These are phyloP conservation scores for Lamellibrachia luymesi DNA, from an alignment of 1,140 invertebrate species.

Conservation along the genomic window DNA sequence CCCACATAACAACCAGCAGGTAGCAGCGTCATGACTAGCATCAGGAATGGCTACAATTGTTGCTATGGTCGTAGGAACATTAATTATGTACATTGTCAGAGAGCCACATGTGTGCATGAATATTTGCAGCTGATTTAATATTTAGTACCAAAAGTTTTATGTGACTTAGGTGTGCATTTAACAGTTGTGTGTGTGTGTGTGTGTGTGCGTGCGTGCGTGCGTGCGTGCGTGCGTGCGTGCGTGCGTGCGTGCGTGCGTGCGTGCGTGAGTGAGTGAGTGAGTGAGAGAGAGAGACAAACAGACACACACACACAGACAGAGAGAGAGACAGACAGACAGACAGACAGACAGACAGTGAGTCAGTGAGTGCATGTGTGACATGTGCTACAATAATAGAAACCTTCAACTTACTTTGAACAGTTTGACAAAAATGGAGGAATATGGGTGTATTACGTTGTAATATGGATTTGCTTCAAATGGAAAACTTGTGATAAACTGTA, in stretches of 20 bases:
- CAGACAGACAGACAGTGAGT: no score
- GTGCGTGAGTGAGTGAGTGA: no score
- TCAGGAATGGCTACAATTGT: neutral
- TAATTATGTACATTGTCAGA: neutral
- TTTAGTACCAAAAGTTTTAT: neutral
- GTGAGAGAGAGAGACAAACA: no score
- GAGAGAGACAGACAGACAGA: no score
- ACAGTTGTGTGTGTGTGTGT: neutral
- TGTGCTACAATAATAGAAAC: no score
- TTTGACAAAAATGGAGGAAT: no score
- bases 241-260: neutral
- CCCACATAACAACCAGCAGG: neutral
- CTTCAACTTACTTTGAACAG: no score
- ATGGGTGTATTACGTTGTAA: no score
- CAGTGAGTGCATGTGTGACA: no score
- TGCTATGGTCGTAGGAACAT: neutral
- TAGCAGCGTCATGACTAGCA: neutral
- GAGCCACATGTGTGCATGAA: neutral
- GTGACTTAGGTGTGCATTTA: neutral
- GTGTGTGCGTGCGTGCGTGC: neutral
- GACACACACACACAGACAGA: no score
- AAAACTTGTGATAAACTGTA: no score
- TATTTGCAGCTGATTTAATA: neutral
- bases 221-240: neutral
- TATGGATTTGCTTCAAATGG: no score